Percentiles rank a stretch among this genome's conserved stretches.
These are phyloP conservation scores for Toxostoma redivivum DNA, from an alignment of 2,113 vertebrate species.

Conservation along the genomic window DNA sequence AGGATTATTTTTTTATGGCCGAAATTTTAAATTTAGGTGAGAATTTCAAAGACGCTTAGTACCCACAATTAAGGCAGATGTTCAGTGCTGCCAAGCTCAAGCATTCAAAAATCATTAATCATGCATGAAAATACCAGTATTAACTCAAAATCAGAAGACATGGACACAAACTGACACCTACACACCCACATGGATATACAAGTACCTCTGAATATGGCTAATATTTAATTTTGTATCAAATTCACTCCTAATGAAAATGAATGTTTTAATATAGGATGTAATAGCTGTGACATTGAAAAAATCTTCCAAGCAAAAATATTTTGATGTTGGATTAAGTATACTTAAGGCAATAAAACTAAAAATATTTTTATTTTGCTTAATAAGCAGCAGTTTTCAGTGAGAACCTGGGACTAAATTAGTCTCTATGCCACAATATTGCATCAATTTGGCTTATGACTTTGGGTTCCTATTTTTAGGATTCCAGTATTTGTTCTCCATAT, in stretches of 20 bases:
- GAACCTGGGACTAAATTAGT: neutral
- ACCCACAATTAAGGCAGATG: neutral
- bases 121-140: neutral
- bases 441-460: neutral
- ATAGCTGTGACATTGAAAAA: neutral
- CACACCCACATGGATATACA: neutral
- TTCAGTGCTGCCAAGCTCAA: neutral
- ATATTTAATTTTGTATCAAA: neutral
- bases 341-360: neutral
- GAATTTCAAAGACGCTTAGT: constrained; percentile 25
- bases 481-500: neutral
- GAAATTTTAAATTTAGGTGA: constrained; percentile 37
- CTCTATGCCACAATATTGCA: neutral
- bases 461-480: neutral
- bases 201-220: neutral
- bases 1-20: neutral
- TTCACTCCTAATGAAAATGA: neutral
- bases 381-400: neutral
- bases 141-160: neutral
- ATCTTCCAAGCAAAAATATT: neutral
- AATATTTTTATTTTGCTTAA: neutral
- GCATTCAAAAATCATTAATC: neutral
- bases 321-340: neutral
- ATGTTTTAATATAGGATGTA: neutral
- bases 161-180: neutral